phyloP scores from a whole-genome alignment of 2,113 vertebrate species.

The Tiliqua scincoides region DNA sequence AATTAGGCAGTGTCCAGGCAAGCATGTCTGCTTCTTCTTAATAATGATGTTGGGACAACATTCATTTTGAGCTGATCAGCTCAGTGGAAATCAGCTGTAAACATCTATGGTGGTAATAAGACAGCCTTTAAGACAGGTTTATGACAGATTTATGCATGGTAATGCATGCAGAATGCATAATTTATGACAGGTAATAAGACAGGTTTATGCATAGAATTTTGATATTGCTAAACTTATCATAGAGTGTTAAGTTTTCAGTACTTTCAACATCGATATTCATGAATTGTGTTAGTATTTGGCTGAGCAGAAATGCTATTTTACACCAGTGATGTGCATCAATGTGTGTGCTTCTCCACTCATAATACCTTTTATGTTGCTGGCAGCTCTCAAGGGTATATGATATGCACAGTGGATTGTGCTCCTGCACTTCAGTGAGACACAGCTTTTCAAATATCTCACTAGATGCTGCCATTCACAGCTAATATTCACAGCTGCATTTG shows the following conservation, averaged over 20 bases:
- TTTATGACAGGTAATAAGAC: too few species aligned
- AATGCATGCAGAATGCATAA: too few species aligned
- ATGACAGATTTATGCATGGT: too few species aligned
- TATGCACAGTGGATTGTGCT: background rate
- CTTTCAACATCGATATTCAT: too few species aligned
- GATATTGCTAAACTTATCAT: background rate
- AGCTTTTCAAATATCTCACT: background rate
- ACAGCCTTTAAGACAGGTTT: too few species aligned
- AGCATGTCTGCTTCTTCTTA: background rate
- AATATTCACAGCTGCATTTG: background rate
- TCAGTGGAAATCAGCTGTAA: background rate
- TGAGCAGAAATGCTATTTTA: background rate
- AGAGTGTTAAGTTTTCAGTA: background rate
- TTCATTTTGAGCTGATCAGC: background rate
- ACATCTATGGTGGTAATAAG: background rate
- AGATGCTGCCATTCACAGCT: background rate
- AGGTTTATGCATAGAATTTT: background rate
- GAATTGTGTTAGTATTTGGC: too few species aligned
- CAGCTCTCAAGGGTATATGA: background rate
- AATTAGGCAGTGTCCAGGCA: background rate
- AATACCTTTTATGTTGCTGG: background rate
- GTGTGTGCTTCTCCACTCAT: background rate
- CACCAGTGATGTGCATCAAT: background rate
- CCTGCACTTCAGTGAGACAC: background rate
- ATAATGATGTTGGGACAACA: background rate